Evolutionary conservation across 2,797 vertebrate genomes (phyloP).

Genomic region (Molossus alvarezi): DNA sequence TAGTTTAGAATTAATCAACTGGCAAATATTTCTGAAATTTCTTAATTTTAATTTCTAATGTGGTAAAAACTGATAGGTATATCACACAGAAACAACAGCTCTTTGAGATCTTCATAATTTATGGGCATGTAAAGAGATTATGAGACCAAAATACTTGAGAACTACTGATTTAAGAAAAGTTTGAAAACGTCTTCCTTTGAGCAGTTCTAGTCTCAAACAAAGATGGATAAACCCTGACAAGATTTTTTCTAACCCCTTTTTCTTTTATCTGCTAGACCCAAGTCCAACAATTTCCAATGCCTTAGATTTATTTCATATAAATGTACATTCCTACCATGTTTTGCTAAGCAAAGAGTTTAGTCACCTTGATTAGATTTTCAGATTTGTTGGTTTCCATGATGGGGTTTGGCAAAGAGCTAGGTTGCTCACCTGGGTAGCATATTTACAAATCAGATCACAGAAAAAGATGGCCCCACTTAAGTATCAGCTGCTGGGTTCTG

Average conservation of each 20-base stretch:
- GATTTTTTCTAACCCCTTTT: slow-evolving; percentile 10
- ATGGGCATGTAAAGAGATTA: neutral
- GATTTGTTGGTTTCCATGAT: neutral
- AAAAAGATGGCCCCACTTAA: slow-evolving; percentile 2
- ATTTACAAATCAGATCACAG: slow-evolving; percentile 29
- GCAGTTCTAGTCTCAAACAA: neutral
- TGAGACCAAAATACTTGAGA: slow-evolving; percentile 12
- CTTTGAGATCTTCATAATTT: slow-evolving; percentile 22
- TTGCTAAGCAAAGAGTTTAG: slow-evolving; percentile 60
- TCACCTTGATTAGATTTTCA: slow-evolving; percentile 64
- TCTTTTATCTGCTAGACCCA: slow-evolving; percentile 36
- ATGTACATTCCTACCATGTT: slow-evolving; percentile 16
- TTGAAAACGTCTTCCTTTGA: slow-evolving; percentile 56
- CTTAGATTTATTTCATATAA: slow-evolving; percentile 60
- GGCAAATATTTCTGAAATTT: neutral
- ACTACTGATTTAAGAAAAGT: neutral
- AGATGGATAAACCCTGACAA: neutral
- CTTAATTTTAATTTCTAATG: slow-evolving; percentile 54
- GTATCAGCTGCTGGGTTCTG: neutral
- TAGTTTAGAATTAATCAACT: slow-evolving; percentile 18
- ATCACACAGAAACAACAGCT: slow-evolving; percentile 16
- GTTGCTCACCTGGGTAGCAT: neutral
- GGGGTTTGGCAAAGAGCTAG: slow-evolving; percentile 33
- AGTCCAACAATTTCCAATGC: neutral
- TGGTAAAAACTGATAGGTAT: neutral